Percentiles rank a stretch among this genome's conserved stretches.
Conservation (phyloP, 2,888 invertebrate genomes). For the Heliconius ethilla region DNA sequence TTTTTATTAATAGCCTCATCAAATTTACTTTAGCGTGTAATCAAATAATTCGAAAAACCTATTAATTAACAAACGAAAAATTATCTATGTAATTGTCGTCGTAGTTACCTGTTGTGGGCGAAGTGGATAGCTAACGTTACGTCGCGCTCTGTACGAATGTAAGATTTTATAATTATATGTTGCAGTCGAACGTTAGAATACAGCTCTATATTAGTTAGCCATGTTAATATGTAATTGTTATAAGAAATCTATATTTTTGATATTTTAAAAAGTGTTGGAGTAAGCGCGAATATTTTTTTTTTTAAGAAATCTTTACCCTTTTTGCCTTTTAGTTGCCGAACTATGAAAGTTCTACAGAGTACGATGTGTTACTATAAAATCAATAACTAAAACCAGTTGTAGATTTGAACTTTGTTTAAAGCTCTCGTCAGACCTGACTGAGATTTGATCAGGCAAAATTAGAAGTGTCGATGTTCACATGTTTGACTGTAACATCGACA, state of each 20-base stretch:
- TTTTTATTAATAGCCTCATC: constrained; percentile 23
- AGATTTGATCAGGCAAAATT: background rate
- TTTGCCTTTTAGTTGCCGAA: too few species aligned
- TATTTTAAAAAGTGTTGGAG: too few species aligned
- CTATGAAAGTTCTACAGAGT: too few species aligned
- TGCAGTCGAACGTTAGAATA: background rate
- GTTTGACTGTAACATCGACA: background rate
- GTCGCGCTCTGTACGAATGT: background rate
- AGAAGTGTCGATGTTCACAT: background rate
- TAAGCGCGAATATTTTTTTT: too few species aligned
- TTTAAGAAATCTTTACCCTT: too few species aligned
- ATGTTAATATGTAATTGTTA: too few species aligned
- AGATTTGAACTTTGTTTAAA: background rate
- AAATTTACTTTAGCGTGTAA: constrained; percentile 18
- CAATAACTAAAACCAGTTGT: too few species aligned
- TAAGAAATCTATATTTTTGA: too few species aligned
- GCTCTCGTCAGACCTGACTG: background rate
- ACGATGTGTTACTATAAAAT: too few species aligned
- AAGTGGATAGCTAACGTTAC: constrained; percentile 4
- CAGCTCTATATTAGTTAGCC: background rate
- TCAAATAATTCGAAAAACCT: constrained; percentile 28
- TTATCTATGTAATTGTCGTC: constrained; percentile 13
- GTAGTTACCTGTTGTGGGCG: constrained; percentile 8
- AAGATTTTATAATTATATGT: background rate
- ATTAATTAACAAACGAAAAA: constrained; percentile 21